Evolutionary conservation across 2,113 vertebrate species (phyloP).

Genomic region (Ameiurus melas): DNA sequence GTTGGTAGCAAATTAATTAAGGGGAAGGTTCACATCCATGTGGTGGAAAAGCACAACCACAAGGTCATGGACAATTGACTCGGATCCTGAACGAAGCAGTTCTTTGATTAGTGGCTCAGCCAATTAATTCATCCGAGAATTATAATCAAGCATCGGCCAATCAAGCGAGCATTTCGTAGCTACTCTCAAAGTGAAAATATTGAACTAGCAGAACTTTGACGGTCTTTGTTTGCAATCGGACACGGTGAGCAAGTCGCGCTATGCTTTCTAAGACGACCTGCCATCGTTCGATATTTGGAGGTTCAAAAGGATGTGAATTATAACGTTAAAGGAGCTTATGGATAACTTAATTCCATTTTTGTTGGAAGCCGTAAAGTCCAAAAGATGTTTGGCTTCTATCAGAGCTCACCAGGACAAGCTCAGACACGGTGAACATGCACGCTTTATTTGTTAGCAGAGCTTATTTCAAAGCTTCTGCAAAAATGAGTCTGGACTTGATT

Average conservation of each 20-base stretch:
- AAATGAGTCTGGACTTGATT: not conserved
- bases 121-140: not conserved
- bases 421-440: not conserved
- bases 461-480: constrained; percentile 9
- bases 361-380: not conserved
- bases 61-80: not conserved
- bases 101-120: not conserved
- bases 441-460: not conserved
- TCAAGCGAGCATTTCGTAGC: not conserved
- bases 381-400: not conserved
- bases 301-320: not conserved
- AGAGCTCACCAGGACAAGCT: not conserved
- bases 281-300: not conserved
- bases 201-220: not conserved
- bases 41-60: constrained; percentile 23
- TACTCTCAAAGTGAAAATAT: not conserved
- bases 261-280: not conserved
- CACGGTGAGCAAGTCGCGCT: not conserved
- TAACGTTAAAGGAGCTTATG: not conserved
- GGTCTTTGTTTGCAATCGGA: not conserved
- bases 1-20: not conserved
- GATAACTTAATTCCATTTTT: not conserved
- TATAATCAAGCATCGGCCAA: not conserved
- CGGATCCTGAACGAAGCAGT: not conserved
- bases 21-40: not conserved